These are phyloP conservation scores for Paraescarpia echinospica DNA, from an alignment of 1,140 invertebrate genomes.

Conservation along the genomic window DNA sequence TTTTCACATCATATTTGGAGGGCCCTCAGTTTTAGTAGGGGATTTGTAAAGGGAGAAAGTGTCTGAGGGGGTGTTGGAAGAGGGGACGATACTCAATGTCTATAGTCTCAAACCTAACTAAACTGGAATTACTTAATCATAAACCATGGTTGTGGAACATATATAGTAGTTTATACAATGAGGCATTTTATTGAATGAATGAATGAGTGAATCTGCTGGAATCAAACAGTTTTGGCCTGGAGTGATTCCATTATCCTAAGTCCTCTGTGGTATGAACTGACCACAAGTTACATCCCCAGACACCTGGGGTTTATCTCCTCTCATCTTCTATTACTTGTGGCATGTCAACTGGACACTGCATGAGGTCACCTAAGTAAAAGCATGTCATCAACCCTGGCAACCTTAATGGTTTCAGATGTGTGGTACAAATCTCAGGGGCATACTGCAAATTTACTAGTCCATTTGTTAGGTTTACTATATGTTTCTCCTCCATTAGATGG, in stretches of 20 bases:
- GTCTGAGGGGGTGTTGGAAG: too few relatives aligned
- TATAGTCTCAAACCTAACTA: neutral
- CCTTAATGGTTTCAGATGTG: neutral
- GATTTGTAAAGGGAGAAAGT: too few relatives aligned
- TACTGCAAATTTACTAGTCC: too few relatives aligned
- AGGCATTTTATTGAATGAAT: too few relatives aligned
- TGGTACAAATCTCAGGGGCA: neutral
- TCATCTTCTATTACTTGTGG: neutral
- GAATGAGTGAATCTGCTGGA: too few relatives aligned
- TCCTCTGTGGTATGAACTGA: neutral
- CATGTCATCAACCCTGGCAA: neutral
- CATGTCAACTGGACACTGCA: neutral
- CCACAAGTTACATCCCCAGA: neutral
- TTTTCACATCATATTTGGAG: neutral
- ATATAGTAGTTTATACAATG: too few relatives aligned
- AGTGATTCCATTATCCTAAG: too few relatives aligned
- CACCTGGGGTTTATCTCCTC: neutral
- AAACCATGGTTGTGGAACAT: neutral
- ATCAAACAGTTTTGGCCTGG: too few relatives aligned
- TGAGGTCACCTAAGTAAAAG: neutral
- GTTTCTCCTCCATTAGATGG: too few relatives aligned
- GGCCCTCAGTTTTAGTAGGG: too few relatives aligned
- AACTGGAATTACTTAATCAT: neutral
- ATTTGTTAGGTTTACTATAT: too few relatives aligned
- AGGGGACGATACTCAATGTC: too few relatives aligned